A percentile compares a stretch with the other conserved stretches of the same genome.
These are phyloP conservation scores for Drosophila prolongata DNA, from an alignment of 2,888 invertebrate genomes.

Conservation along the genomic window DNA sequence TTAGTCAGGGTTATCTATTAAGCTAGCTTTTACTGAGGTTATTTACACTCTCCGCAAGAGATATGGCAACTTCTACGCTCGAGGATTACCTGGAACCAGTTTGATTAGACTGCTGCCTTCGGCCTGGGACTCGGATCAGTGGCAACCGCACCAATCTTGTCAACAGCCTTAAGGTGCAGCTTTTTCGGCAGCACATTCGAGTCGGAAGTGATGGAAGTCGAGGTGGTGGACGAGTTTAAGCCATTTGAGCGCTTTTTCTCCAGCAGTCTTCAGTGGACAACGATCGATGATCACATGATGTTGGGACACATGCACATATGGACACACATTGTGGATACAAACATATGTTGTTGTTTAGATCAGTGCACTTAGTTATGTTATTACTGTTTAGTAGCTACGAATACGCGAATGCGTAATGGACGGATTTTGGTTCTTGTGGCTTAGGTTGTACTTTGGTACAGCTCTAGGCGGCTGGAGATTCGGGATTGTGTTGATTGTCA, in stretches of 20 bases:
- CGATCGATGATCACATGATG: slow-evolving; percentile 15
- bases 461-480: slow-evolving; percentile 30
- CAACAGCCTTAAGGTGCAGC: slow-evolving; percentile 59
- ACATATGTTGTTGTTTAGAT: slow-evolving; percentile 28
- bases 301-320: slow-evolving; percentile 33
- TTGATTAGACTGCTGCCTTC: slow-evolving; percentile 19
- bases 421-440: slow-evolving; percentile 30
- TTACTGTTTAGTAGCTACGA: slow-evolving; percentile 10
- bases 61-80: slow-evolving; percentile 1
- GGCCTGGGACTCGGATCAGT: background rate
- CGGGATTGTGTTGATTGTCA: slow-evolving; percentile 40
- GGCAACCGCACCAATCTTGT: background rate
- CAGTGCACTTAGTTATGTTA: slow-evolving; percentile 7
- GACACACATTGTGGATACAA: slow-evolving; percentile 41
- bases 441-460: slow-evolving; percentile 15
- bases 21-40: slow-evolving; percentile 3
- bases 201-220: slow-evolving; percentile 71
- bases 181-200: slow-evolving; percentile 60
- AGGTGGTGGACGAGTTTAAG: slow-evolving; percentile 73
- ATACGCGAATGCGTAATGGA: slow-evolving; percentile 34
- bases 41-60: background rate
- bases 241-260: slow-evolving; percentile 70
- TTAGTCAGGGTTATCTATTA: slow-evolving; percentile 4
- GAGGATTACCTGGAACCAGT: slow-evolving; percentile 26
- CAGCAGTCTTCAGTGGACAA: slow-evolving; percentile 63